Evolutionary conservation across 2,113 vertebrate genomes (phyloP), one percentile per base, ranked within the genome.

Genomic region (Heterotilapia buettikoferi): DNA sequence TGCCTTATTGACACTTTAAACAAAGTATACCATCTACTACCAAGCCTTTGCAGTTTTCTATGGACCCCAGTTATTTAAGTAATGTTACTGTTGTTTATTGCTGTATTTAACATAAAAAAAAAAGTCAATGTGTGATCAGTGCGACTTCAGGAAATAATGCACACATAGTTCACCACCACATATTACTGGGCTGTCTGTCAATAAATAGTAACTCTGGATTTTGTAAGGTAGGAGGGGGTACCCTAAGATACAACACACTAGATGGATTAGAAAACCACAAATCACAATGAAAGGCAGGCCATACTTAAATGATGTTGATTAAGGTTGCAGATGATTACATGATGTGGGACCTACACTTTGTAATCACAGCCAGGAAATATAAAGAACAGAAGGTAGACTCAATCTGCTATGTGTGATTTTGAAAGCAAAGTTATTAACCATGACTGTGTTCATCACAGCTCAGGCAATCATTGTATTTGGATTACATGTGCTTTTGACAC

Each of bases 1-100:
- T 71, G 56, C 18, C 66, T 91, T 92, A 92, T 95, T 90, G 91
- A 95, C 92, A 95, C 84, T 43, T 21, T 80, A 92, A 91, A 92
- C 84, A 31, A 90, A 87, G 90, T 82, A 82, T 71, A 78, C 54
- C 33, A 50, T 86, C 80, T 33, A 63, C 85, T 63, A 29, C 19
- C n/a, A 79, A 88, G 57, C 19, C n/a, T 87, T 33, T 76, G 36
- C 50, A 29, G 24, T 85, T 79, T 87, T 81, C 61, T 68, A 31
- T 86, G 31, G 56, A 86, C 53, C 40, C 21, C 61, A 71, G 50
- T 33, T 53, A 54, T 82, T 82, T 24, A 47, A 68, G 13, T 78
- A 6, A 78, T 82, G 47, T 9, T 6, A 53, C 82, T 84, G 52
- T 71, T 66, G 21, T 47, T 76, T 29, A 76, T 56, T 87, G 57